These are phyloP conservation scores for Fopius arisanus DNA, from an alignment of 1,140 invertebrate species.

Conservation along the genomic window DNA sequence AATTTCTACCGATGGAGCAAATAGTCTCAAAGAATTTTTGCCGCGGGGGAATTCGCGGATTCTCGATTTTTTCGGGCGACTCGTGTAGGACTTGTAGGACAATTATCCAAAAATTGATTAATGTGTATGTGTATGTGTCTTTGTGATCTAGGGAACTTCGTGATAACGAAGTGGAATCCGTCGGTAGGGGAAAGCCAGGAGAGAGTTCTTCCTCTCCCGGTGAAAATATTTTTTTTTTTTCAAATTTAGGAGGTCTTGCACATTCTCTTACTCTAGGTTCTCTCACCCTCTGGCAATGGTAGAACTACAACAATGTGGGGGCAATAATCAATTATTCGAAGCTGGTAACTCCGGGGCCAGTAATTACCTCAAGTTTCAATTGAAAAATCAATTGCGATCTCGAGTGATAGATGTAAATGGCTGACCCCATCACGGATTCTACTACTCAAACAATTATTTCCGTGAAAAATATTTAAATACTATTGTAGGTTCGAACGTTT, in stretches of 20 bases:
- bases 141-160: not conserved
- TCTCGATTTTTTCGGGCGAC: not conserved
- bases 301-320: conserved; percentile 19
- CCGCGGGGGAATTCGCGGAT: not conserved
- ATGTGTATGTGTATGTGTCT: not conserved
- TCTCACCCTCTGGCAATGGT: conserved; percentile 34
- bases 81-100: not conserved
- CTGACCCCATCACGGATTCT: conserved; percentile 14
- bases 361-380: not conserved
- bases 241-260: not conserved
- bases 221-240: not conserved
- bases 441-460: conserved; percentile 25
- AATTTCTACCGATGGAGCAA: not conserved
- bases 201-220: not conserved
- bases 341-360: not conserved
- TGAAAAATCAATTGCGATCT: not conserved
- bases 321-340: conserved; percentile 12
- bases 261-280: not conserved
- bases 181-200: not conserved
- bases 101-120: not conserved
- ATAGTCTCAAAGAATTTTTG: not conserved
- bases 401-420: not conserved
- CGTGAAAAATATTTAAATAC: conserved; percentile 32
- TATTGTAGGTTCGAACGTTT: conserved; percentile 23
- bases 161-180: not conserved